A percentile compares a stretch with the other conserved stretches of the same genome.
Conservation (phyloP, 2,797 vertebrate genomes). For the Ctenosaura bakeri region DNA sequence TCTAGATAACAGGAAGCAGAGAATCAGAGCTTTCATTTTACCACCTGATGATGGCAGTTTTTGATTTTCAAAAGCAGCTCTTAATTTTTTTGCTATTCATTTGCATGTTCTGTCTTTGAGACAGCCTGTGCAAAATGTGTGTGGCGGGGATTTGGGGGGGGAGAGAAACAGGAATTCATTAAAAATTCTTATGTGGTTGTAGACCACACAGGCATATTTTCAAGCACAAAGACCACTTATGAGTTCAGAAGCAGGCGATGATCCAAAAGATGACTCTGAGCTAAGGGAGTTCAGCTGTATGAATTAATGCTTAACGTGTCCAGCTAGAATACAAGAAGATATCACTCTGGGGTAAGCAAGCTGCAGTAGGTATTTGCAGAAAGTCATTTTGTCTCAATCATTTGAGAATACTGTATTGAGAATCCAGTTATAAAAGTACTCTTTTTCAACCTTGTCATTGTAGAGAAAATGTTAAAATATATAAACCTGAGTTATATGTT, state of each 20-base stretch:
- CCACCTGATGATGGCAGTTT: neutral
- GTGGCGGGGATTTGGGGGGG: neutral
- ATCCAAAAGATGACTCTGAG: conserved; percentile 1
- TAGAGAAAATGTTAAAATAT: neutral
- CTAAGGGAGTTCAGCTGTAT: neutral
- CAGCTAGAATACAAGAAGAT: neutral
- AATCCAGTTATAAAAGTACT: neutral
- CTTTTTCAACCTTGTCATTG: neutral
- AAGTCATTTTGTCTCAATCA: neutral
- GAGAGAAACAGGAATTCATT: rapidly evolving
- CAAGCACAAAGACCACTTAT: conserved; percentile 40
- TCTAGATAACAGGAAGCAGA: neutral
- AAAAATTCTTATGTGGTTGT: conserved; percentile 5
- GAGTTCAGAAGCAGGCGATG: conserved; percentile 36
- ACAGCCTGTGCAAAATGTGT: neutral
- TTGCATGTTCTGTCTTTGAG: conserved; percentile 15
- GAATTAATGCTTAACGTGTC: neutral
- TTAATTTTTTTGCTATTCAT: neutral
- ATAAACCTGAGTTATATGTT: neutral
- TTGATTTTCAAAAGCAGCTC: conserved; percentile 45
- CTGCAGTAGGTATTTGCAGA: neutral
- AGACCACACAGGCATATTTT: neutral
- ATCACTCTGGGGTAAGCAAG: neutral
- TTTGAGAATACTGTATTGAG: neutral
- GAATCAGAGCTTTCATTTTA: conserved; percentile 19